Evolutionary conservation across 2,113 vertebrate species (phyloP).

Genomic region (Paramisgurnus dabryanus): DNA sequence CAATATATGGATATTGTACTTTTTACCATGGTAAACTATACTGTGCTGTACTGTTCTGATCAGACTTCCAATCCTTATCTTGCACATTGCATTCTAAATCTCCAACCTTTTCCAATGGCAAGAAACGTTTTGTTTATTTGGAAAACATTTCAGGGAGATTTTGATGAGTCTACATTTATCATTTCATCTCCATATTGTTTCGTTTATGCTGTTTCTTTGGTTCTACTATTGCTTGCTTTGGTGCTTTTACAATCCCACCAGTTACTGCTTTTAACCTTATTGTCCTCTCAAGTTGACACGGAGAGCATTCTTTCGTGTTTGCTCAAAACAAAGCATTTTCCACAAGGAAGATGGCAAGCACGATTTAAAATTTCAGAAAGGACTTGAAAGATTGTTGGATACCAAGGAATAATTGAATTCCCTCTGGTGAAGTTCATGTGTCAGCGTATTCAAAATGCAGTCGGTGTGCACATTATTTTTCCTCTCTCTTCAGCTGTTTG

Average conservation of each 20-base stretch:
- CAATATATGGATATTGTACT: no score
- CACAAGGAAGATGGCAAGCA: background rate
- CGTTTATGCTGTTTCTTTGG: background rate
- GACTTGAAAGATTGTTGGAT: background rate
- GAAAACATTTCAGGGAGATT: background rate
- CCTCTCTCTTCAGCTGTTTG: constrained; percentile 10
- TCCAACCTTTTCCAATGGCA: background rate
- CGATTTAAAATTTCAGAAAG: background rate
- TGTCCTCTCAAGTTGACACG: background rate
- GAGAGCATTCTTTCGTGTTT: background rate
- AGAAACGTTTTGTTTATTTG: background rate
- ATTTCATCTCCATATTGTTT: background rate
- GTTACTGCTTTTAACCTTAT: background rate
- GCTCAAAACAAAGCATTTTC: background rate
- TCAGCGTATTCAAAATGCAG: background rate
- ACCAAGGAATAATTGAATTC: background rate
- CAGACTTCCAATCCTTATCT: background rate
- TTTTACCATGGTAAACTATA: background rate
- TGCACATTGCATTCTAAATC: constrained; percentile 1
- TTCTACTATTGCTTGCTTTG: background rate
- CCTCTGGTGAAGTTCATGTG: constrained; percentile 22
- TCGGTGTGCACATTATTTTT: constrained; percentile 1
- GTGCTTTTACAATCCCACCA: background rate
- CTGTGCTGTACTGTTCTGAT: background rate
- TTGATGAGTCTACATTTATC: background rate